These are phyloP conservation scores for Tetrax tetrax DNA, from an alignment of 2,113 vertebrate genomes.

Conservation along the genomic window DNA sequence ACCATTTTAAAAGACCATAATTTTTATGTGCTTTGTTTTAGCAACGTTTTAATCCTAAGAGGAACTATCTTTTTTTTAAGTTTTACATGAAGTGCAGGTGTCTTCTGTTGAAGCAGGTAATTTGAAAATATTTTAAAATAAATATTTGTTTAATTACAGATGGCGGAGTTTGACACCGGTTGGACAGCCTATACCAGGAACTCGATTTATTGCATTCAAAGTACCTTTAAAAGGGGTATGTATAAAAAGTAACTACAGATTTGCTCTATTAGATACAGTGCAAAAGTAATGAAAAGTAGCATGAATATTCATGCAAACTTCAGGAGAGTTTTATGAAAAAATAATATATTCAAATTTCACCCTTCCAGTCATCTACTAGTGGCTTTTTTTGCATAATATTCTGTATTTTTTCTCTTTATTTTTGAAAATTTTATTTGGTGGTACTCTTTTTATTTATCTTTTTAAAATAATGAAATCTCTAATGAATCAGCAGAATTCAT, in stretches of 20 bases:
- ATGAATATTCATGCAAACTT: not conserved
- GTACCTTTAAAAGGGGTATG: constrained; percentile 78
- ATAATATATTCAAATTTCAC: not conserved
- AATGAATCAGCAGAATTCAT: not conserved
- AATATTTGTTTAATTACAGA: constrained; percentile 58
- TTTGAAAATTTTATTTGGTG: not conserved
- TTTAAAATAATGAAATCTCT: not conserved
- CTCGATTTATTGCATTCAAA: constrained; percentile 77
- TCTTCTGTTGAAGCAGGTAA: not conserved
- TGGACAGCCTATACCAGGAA: constrained; percentile 73
- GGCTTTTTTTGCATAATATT: not conserved
- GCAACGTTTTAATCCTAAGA: not conserved
- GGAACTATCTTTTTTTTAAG: not conserved
- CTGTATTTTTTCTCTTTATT: not conserved
- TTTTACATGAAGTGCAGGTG: not conserved
- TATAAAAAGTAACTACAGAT: constrained; percentile 7
- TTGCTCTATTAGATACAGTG: not conserved
- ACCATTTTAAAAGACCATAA: not conserved
- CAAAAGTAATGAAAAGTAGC: not conserved
- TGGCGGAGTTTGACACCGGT: constrained; percentile 73
- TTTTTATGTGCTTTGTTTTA: not conserved
- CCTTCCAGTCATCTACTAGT: not conserved
- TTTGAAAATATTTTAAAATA: not conserved
- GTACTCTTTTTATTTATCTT: not conserved
- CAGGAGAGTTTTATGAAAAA: not conserved